Base-by-base conservation (phyloP, 2,888 invertebrate species). In the Watsonalla cultraria region DNA sequence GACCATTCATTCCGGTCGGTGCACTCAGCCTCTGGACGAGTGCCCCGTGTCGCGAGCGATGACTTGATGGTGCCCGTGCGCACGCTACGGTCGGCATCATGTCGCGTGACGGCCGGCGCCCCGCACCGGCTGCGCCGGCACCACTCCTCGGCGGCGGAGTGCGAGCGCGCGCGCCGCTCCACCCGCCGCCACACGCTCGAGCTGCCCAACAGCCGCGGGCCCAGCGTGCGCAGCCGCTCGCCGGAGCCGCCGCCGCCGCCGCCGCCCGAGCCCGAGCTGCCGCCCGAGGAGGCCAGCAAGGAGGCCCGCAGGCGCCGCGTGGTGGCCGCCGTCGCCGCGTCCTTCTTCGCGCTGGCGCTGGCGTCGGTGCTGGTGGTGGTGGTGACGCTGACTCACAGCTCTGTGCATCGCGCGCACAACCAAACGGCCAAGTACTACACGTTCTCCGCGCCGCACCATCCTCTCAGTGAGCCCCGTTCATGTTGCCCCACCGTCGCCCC, bases 331-430 rank as follows among this genome's bases (percentile, higher is more conserved):
- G 93, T 95, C 57, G 92, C 95, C 63, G 94, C 93, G 42, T 94
- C 94, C 42, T 95, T 95, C 86, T 86, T 94, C 82, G 94, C 95
- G 79, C 91, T 96, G 71, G 92, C 94, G 65, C 91, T 94, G 71
- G 93, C 95, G 57, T 94, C 95, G 70, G 93, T 95, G 61, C 92
- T 95, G 73, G 94, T 94, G 72, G 95, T 96, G 76, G 93, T 96
- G 76, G 93, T 96, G 72, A 95, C 96, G 54, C 92, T 96, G 78
- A 95, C 94, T 49, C 94, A 94, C 87, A 92, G 94, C 84, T 92
- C 93, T 68, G 93, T 93, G 71, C 89, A 92, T 58, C 92, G 91
- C 72, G 92, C 92, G 59, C 92, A 93, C 80, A 92, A 92, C 78
- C 93, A 93, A 80, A 92, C 93, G 71, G 92, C 93, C 84, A 93